Evolutionary conservation across 2,888 invertebrate species (phyloP).

Genomic region (Argynnis bischoffii): DNA sequence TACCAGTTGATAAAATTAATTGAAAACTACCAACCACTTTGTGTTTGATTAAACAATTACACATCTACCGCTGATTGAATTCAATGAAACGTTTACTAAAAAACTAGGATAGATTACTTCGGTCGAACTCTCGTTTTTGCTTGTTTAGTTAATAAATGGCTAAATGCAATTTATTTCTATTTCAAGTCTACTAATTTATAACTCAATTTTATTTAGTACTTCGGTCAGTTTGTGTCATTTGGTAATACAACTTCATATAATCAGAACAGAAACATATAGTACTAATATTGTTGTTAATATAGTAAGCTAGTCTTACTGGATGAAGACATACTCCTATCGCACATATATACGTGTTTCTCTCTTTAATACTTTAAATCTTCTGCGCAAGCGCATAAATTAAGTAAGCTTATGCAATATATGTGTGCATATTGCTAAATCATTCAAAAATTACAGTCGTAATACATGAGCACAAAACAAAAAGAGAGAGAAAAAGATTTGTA

Average conservation of each 20-base stretch:
- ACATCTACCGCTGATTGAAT: constrained; percentile 24
- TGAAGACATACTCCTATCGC: too few relatives aligned
- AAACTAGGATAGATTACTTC: constrained; percentile 12
- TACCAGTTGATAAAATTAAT: constrained; percentile 20
- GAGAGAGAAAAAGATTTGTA: too few relatives aligned
- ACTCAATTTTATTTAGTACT: background rate
- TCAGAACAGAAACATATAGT: background rate
- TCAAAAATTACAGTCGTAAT: too few relatives aligned
- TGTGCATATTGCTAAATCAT: too few relatives aligned
- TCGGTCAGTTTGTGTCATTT: too few relatives aligned
- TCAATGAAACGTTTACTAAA: constrained; percentile 22
- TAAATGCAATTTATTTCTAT: background rate
- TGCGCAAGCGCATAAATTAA: too few relatives aligned
- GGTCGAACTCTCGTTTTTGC: constrained; percentile 1
- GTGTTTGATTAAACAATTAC: constrained; percentile 32
- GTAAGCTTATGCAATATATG: too few relatives aligned
- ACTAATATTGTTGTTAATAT: too few relatives aligned
- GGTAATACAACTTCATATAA: background rate
- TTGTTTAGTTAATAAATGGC: background rate
- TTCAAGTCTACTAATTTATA: background rate
- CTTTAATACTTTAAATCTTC: too few relatives aligned
- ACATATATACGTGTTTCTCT: too few relatives aligned
- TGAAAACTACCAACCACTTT: constrained; percentile 19
- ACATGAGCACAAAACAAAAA: too few relatives aligned
- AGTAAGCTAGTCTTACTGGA: too few relatives aligned